Base-by-base conservation (phyloP, 2,113 vertebrate species). In the Gobius niger region DNA sequence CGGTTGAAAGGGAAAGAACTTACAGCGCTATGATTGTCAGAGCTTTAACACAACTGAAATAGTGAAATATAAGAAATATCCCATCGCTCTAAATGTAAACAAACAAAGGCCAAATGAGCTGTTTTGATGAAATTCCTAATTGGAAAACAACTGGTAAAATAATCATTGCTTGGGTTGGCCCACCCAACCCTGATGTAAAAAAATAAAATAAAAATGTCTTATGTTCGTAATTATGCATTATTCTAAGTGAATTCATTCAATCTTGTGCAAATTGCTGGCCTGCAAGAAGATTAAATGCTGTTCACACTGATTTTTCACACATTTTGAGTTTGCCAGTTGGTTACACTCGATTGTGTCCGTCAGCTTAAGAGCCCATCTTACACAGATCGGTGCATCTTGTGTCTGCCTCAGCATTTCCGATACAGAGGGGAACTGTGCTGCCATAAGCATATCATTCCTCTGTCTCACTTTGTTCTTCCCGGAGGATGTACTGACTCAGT, bases 371-470 rank as follows among this genome's bases (percentile, higher is more conserved):
- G 72, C 68, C 69, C 76, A 78, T 87, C 87, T 83, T 84, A 75
- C 90, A 90, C 88, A 90, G 80, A 89, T 87, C 85, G 89, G 80
- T 19, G 85, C 82, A 15, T 85, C 77, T 76, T 83, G 52, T 82
- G 70, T 89, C 91, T 85, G 84, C 81, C 87, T 92, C 89, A 90
- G 91, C 89, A 69, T 65, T 85, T 92, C 89, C 76, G 13, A 71
- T 54, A 84, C 80, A 76, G 72, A 77, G 70, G 70, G 62, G 59
- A 70, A 60, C 80, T 46, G 51, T 87, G 88, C 87, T 91, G 87
- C 84, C 82, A 78, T 85, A 85, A 91, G 90, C 87, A 88, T 61
- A 89, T 83, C 59, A 62, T 78, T 75, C 78, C 44, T 60, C 18
- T 56, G 70, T 50, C 76, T 67, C 60, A 59, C 70, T 63, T 9